Percentiles rank a stretch among this genome's conserved stretches.
Evolutionary conservation across 2,888 invertebrate species (phyloP).

Genomic region (Achlya flavicornis): DNA sequence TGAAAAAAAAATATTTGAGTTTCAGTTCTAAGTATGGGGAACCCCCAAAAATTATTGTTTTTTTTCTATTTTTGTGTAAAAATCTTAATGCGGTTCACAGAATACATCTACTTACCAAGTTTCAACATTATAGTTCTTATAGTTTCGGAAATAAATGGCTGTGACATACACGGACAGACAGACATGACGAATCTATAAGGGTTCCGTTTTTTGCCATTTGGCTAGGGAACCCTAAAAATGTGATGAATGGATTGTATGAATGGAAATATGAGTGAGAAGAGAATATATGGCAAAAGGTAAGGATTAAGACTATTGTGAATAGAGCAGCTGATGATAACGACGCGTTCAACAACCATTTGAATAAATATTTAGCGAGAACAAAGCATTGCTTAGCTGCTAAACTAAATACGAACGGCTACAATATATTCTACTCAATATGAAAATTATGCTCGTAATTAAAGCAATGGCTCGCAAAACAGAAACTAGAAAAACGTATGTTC

Average conservation of each 20-base stretch:
- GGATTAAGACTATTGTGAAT: background rate
- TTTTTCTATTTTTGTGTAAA: too few species aligned
- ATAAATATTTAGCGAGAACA: constrained; percentile 1
- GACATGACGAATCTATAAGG: too few species aligned
- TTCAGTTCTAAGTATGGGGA: too few species aligned
- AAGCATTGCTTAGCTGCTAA: background rate
- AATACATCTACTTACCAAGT: too few species aligned
- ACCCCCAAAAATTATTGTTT: too few species aligned
- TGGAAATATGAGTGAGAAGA: background rate
- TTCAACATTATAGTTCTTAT: too few species aligned
- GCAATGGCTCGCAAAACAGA: background rate
- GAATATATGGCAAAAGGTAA: background rate
- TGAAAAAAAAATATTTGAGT: too few species aligned
- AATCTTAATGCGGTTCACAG: too few species aligned
- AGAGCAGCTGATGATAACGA: background rate
- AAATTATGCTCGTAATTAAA: background rate
- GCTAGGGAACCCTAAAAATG: too few species aligned
- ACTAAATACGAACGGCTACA: background rate
- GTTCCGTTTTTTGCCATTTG: too few species aligned
- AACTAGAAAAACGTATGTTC: background rate
- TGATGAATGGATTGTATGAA: background rate
- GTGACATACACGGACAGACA: too few species aligned
- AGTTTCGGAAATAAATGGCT: too few species aligned
- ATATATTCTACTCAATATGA: background rate
- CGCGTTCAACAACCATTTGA: background rate